Evolutionary conservation across 2,113 vertebrate species (phyloP), one percentile per base, ranked within the genome.

Genomic region (Atlantisia rogersi): DNA sequence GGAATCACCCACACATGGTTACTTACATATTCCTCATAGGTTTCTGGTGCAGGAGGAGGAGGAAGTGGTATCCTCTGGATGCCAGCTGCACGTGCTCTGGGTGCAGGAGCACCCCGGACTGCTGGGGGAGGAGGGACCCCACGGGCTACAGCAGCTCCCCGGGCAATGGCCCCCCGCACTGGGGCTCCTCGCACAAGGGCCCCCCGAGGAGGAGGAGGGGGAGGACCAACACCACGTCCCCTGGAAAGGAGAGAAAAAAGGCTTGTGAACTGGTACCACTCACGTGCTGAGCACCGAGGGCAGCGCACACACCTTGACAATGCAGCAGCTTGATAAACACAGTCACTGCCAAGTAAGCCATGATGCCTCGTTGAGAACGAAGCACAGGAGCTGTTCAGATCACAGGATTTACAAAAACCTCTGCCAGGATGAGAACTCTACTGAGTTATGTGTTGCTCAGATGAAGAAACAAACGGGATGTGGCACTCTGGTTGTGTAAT

Each of bases 11-110:
- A 14, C 25, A 37, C 15, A 63, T 2, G 58, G 1, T 39, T 10
- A 82, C 99, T 98, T 98, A 99, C 99, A 83, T 99, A 99, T 95
- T 99, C 99, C 40, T 99, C 99, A 9, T 99, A 99, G 73, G 96
- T 95, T 40, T 99, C 99, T 12, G 98, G 97, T 35, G 98, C 99
- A 3, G 98, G 95, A 37, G 98, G 97, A 64, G 98, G 98, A 67
- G 99, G 97, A 28, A 99, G 98, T 4, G 99, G 98, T 98, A 99
- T 99, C 95, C 99, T 99, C 73, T 98, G 98, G 44, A 99, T 98
- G 60, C 98, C 99, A 3, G 98, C 65, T 44, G 98, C 98, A 39
- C 99, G 98, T 7, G 99, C 98, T 74, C 99, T 98, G 21, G 98
- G 90, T 9, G 99, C 94, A 1, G 98, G 97, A 62, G 98, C 97